Percentiles rank a stretch among this genome's conserved stretches.
Evolutionary conservation across 2,888 invertebrate species (phyloP).

Genomic region (Pseudococcus longispinus): DNA sequence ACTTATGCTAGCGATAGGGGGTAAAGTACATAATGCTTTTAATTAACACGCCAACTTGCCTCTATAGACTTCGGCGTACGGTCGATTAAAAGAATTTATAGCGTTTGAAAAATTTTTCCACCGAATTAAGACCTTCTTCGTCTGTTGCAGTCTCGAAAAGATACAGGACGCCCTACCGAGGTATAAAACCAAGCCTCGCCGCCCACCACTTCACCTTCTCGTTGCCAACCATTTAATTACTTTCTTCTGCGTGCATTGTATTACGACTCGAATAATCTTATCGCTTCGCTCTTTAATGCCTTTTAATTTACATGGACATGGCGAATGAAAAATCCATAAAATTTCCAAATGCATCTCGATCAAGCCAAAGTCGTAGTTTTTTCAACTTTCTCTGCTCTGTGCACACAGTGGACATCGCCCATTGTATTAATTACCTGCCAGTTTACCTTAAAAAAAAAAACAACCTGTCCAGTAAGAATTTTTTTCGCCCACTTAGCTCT

Average conservation of each 20-base stretch:
- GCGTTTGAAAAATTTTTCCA: slow-evolving; percentile 8
- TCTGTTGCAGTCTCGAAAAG: neutral
- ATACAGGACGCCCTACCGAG: neutral
- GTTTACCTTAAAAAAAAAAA: neutral
- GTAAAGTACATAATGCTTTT: slow-evolving; percentile 40
- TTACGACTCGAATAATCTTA: neutral
- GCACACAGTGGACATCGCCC: neutral
- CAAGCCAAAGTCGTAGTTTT: neutral
- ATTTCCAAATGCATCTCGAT: neutral
- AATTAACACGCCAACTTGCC: slow-evolving; percentile 23
- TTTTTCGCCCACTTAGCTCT: neutral
- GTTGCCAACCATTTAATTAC: neutral
- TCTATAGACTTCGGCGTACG: neutral
- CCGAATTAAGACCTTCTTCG: neutral
- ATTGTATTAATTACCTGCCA: slow-evolving; percentile 1
- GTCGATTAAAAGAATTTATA: slow-evolving; percentile 30
- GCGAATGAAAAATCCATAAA: slow-evolving; percentile 6
- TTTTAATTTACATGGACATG: neutral
- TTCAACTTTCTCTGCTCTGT: neutral
- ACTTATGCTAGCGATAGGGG: slow-evolving; percentile 20
- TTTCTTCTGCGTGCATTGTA: neutral
- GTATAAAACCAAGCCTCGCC: neutral
- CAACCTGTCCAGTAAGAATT: neutral
- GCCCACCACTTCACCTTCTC: neutral
- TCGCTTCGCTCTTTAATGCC: neutral